Evolutionary conservation across 2,797 vertebrate genomes (phyloP), one percentile per base, ranked within the genome.

Genomic region (Platyrinchus mystaceus): DNA sequence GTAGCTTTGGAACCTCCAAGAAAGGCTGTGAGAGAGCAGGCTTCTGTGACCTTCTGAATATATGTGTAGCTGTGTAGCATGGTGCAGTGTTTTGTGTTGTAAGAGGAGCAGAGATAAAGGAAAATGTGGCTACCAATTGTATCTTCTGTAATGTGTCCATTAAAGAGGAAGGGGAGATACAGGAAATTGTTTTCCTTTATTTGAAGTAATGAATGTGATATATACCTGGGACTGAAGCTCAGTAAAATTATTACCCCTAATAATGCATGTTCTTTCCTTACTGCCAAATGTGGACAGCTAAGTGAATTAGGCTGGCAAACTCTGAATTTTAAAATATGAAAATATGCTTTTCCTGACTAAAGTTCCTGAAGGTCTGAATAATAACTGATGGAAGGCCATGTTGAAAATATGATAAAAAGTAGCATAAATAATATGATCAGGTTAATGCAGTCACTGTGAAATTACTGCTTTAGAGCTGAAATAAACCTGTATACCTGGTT

Each of bases 41-140:
- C 41, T 78, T 68, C 63, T 67, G 67, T 41, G 21, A 75, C 19
- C 23, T 77, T 28, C 8, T 22, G 52, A 71, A 44, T 47, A 19
- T 39, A 20, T 1, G 1, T 34, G 32, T 36, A 14, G 47, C 50
- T 74, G 0, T 3, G 2, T n/a, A 39, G 64, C 39, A 8, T 30
- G 13, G 12, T 82, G 34, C 46, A 36, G 28, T 58, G 32, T 14
- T 82, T 60, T 36, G 4, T 63, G 36, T 23, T 47, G 18, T 30
- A 32, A 63, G 53, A 86, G 22, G 47, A 94, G 10, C 6, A 26
- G 32, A 17, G 46, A 26, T 76, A 30, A 16, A 71, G 66, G 16
- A 84, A 59, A 75, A 39, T 0, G 2, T 60, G 47, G 15, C 28
- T 77, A 4, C 0, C 43, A 55, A 3, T 37, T 64, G 9, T 70